Evolutionary conservation across 2,888 invertebrate genomes (phyloP), one percentile per base, ranked within the genome.

Genomic region (Linyphia triangularis): DNA sequence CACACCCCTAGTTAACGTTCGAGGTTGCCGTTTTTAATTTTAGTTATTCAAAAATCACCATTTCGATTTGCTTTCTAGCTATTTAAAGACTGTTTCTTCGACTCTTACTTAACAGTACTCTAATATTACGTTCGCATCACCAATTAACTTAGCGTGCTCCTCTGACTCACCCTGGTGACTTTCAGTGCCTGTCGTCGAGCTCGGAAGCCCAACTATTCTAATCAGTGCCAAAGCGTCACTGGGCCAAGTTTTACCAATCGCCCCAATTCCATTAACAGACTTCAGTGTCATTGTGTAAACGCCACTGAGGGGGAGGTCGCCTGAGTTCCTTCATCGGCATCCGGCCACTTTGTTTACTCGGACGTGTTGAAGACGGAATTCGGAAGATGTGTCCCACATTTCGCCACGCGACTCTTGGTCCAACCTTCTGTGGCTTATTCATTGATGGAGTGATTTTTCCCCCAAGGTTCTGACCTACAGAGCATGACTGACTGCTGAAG

Each of bases 251-350:
- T 30, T 40, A 30, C 51, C 37, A 22, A 51, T 30, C 37, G 81
- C n/a, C 81, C 81, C 70, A 81, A 19, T 69, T 79, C 78, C 30
- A 22, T n/a, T n/a, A n/a, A 19, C 24, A 26, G 30, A 61, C 61
- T 61, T 26, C 19, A 51, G 13, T 51, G 16, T 7, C 16, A 26
- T 61, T 24, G 22, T 70, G 24, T 26, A 70, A 63, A 40, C 37
- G 19, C 9, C 51, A 26, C 2, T 30, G 79, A 67, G 51, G 30
- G 79, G 22, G 37, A 51, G 65, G 43, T 19, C 19, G 26, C 19
- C 16, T 28, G 61, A 63, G 9, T 51, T 51, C 33, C 33, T 69
- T 78, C n/a, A 63, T 43, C 28, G 24, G 43, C 51, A 79, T 67
- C 67, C 79, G 79, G 67, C 63, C 26, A 61, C 40, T 63, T 16